These are phyloP conservation scores for Monopis laevigella DNA, from an alignment of 2,888 invertebrate species.

Conservation along the genomic window DNA sequence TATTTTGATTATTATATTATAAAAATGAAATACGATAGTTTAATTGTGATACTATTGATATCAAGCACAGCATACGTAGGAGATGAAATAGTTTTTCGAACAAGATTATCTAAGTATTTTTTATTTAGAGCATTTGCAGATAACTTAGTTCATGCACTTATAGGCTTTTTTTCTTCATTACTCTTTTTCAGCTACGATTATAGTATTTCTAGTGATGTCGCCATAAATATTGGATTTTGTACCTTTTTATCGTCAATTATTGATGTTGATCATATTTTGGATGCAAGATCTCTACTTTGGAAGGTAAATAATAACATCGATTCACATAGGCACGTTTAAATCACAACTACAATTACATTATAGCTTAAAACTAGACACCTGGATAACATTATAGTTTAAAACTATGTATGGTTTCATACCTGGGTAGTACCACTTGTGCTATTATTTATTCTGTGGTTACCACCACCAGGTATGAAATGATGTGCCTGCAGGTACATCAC, in stretches of 20 bases:
- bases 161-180: conserved; percentile 39
- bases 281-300: conserved; percentile 40
- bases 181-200: conserved; percentile 39
- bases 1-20: too few relatives aligned
- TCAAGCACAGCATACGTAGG: conserved; percentile 33
- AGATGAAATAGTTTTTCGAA: conserved; percentile 45
- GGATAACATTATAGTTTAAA: too few relatives aligned
- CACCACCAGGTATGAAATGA: too few relatives aligned
- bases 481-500: too few relatives aligned
- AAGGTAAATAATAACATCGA: conserved; percentile 38
- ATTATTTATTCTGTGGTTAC: too few relatives aligned
- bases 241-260: conserved; percentile 40
- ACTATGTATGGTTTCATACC: too few relatives aligned
- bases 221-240: conserved; percentile 36
- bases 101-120: conserved; percentile 35
- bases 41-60: conserved; percentile 30
- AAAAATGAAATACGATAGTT: conserved; percentile 32
- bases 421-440: too few relatives aligned
- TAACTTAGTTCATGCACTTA: conserved; percentile 34
- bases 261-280: conserved; percentile 49
- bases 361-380: too few relatives aligned
- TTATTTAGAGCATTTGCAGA: conserved; percentile 40
- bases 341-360: too few relatives aligned
- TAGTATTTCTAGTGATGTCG: conserved; percentile 24
- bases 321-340: too few relatives aligned